These are phyloP conservation scores for Fukomys damarensis DNA, from an alignment of 2,113 vertebrate genomes.

Conservation along the genomic window DNA sequence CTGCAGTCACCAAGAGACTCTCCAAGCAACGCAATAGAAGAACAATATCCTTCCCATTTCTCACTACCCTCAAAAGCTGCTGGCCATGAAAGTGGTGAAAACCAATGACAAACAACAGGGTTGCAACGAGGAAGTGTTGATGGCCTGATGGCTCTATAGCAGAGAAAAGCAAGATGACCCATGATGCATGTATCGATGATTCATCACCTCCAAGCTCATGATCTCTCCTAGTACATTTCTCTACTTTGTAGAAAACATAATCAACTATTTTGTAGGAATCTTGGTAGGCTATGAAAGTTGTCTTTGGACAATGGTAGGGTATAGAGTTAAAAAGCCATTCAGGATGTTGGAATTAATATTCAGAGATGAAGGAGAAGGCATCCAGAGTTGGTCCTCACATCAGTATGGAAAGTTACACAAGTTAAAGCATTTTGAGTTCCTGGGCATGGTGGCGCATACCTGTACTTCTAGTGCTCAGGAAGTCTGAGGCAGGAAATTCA, in stretches of 20 bases:
- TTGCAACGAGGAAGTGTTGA: slow-evolving; percentile 34
- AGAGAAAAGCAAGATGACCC: neutral
- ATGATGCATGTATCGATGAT: neutral
- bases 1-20: slow-evolving; percentile 41
- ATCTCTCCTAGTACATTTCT: neutral
- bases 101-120: slow-evolving; percentile 42
- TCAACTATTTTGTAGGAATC: neutral
- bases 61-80: neutral
- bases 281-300: neutral
- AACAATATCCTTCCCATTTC: slow-evolving; percentile 35
- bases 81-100: slow-evolving; percentile 28
- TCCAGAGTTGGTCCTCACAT: neutral
- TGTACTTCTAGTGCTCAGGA: neutral
- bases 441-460: neutral
- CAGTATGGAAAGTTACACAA: neutral
- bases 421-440: neutral
- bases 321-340: neutral
- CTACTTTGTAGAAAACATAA: neutral
- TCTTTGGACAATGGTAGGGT: neutral
- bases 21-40: slow-evolving; percentile 8
- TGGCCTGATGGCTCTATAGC: neutral
- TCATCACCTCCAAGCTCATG: neutral
- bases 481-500: neutral
- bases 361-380: neutral
- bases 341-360: neutral